phyloP scores from a whole-genome alignment of 1,140 invertebrate genomes.

The Drosophila albomicans region DNA sequence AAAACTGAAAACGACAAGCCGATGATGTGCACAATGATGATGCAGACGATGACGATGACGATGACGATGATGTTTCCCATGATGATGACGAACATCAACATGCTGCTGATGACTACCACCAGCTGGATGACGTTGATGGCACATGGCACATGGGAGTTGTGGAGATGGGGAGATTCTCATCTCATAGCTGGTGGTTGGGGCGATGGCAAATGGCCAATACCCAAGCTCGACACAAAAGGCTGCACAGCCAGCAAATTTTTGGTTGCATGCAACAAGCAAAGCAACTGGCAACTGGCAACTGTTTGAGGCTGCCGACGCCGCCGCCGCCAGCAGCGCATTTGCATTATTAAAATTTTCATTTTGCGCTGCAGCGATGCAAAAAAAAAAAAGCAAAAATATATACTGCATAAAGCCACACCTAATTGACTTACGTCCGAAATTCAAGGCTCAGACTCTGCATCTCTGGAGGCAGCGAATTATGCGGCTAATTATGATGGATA shows the following conservation, averaged over 20 bases:
- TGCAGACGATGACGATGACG: neutral
- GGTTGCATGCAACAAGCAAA: constrained; percentile 63
- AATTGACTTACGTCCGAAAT: constrained; percentile 56
- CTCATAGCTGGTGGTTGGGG: neutral
- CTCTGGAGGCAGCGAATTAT: constrained; percentile 1
- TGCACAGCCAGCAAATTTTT: constrained; percentile 21
- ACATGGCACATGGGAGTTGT: constrained; percentile 23
- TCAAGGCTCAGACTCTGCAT: neutral
- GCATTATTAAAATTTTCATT: constrained; percentile 81
- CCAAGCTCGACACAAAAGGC: constrained; percentile 14
- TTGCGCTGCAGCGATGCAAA: constrained; percentile 31
- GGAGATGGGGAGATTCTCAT: neutral
- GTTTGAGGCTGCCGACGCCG: constrained; percentile 42
- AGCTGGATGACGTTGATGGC: constrained; percentile 35
- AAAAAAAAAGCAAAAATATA: constrained; percentile 31
- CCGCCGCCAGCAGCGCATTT: constrained; percentile 56
- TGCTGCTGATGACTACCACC: constrained; percentile 10
- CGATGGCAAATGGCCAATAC: constrained; percentile 43
- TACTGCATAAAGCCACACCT: constrained; percentile 31
- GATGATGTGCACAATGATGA: constrained; percentile 54
- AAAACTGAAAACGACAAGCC: constrained; percentile 71
- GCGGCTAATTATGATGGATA: constrained; percentile 24
- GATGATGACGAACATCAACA: constrained; percentile 4
- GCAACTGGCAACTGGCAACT: constrained; percentile 35
- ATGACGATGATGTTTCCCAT: constrained; percentile 27